Evolutionary conservation across 2,797 vertebrate species (phyloP).

Genomic region (Myotis daubentonii): DNA sequence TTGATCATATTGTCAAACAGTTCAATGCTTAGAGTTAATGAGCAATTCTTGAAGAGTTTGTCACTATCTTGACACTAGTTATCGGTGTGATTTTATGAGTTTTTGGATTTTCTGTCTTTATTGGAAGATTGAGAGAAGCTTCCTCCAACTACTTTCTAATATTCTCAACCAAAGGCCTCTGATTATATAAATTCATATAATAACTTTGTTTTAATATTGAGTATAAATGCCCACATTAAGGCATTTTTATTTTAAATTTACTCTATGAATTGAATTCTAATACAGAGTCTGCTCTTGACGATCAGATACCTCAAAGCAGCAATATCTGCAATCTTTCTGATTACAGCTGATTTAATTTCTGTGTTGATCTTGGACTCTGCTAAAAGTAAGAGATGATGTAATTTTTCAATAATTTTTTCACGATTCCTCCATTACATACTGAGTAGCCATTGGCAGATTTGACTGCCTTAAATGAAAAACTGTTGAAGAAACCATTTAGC

Average conservation of each 20-base stretch:
- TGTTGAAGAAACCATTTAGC: conserved; percentile 17
- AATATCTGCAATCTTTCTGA: not conserved
- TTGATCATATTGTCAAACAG: not conserved
- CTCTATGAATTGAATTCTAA: conserved; percentile 5
- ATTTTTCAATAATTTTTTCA: conserved; percentile 35
- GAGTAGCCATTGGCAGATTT: conserved; percentile 16
- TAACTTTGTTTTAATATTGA: conserved; percentile 14
- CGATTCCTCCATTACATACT: conserved; percentile 44
- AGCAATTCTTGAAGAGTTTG: conserved; percentile 17
- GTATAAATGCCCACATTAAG: not conserved
- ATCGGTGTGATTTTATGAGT: not conserved
- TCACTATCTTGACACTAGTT: not conserved
- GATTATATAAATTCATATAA: not conserved
- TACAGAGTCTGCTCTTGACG: not conserved
- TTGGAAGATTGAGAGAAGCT: not conserved
- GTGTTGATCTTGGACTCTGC: not conserved
- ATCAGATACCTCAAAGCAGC: not conserved
- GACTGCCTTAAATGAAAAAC: not conserved
- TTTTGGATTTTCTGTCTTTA: conserved; percentile 17
- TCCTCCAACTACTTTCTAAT: not conserved
- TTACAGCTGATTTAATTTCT: not conserved
- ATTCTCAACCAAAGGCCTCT: not conserved
- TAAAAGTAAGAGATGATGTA: not conserved
- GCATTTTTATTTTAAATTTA: conserved; percentile 9
- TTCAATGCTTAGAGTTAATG: not conserved